Evolutionary conservation across 2,888 invertebrate genomes (phyloP).

Genomic region (Tribolium freemani): DNA sequence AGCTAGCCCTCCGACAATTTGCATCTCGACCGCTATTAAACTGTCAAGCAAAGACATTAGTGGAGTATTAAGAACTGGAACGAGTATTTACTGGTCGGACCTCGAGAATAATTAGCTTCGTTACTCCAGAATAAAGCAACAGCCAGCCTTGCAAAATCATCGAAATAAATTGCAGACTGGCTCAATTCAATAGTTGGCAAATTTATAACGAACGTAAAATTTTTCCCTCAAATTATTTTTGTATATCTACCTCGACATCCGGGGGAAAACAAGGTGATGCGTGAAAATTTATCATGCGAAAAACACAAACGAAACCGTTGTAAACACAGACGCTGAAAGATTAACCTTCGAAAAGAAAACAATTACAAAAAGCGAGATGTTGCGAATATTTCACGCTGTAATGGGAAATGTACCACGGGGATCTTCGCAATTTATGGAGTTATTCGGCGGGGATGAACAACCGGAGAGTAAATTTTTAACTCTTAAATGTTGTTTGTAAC

Average conservation of each 20-base stretch:
- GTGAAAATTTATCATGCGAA: slow-evolving; percentile 21
- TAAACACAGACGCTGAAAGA: slow-evolving; percentile 6
- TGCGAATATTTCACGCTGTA: neutral
- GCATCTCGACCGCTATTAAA: slow-evolving; percentile 25
- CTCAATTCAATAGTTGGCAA: neutral
- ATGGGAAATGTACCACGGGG: neutral
- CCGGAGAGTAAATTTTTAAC: neutral
- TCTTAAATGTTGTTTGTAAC: neutral
- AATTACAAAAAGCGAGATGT: neutral
- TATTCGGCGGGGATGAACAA: neutral
- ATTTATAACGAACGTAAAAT: neutral
- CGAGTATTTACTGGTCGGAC: neutral
- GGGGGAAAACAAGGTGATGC: slow-evolving; percentile 8
- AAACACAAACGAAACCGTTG: slow-evolving; percentile 8
- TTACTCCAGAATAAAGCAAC: slow-evolving; percentile 11
- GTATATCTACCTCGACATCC: slow-evolving; percentile 2
- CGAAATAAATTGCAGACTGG: neutral
- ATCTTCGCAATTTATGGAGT: neutral
- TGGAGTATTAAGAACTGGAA: slow-evolving; percentile 20
- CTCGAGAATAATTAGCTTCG: slow-evolving; percentile 7
- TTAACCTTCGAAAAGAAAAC: slow-evolving; percentile 2
- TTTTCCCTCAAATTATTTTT: neutral
- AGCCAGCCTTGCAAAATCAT: neutral
- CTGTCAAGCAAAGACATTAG: slow-evolving; percentile 28
- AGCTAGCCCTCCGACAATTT: slow-evolving; percentile 4